phyloP scores from a whole-genome alignment of 2,797 vertebrate species.

The Pangasius djambal region DNA sequence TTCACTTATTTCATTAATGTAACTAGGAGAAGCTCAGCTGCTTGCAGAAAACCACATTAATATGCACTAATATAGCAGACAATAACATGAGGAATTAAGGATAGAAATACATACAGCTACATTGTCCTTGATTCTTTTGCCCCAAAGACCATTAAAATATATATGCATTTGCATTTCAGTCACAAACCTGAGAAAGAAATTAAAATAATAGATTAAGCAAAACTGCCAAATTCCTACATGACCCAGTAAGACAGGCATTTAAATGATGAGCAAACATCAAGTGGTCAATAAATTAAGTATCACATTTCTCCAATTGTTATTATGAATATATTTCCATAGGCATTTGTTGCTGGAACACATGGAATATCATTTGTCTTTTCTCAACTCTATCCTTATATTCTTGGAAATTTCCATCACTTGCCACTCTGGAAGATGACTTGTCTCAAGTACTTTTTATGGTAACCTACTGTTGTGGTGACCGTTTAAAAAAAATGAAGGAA shows the following conservation, averaged over 20 bases:
- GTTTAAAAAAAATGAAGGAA: slow-evolving; percentile 53
- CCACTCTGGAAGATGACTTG: slow-evolving; percentile 48
- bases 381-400: slow-evolving; percentile 1
- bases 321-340: slow-evolving; percentile 49
- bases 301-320: slow-evolving; percentile 38
- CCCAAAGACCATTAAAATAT: not conserved
- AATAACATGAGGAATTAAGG: not conserved
- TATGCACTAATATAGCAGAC: not conserved
- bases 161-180: not conserved
- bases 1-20: not conserved
- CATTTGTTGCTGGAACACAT: slow-evolving; percentile 43
- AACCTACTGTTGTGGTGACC: slow-evolving; percentile 50
- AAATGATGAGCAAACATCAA: slow-evolving; percentile 46
- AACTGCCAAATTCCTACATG: slow-evolving; percentile 5
- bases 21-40: not conserved
- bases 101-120: not conserved
- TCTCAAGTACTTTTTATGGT: slow-evolving; percentile 48
- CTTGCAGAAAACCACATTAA: slow-evolving; percentile 4
- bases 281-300: slow-evolving; percentile 60
- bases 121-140: not conserved
- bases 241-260: slow-evolving; percentile 21
- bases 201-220: not conserved
- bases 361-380: slow-evolving; percentile 40
- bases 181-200: slow-evolving; percentile 19
- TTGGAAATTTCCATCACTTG: slow-evolving; percentile 51